phyloP scores from a whole-genome alignment of 2,888 invertebrate genomes.

The Caenorhabditis virilis region DNA sequence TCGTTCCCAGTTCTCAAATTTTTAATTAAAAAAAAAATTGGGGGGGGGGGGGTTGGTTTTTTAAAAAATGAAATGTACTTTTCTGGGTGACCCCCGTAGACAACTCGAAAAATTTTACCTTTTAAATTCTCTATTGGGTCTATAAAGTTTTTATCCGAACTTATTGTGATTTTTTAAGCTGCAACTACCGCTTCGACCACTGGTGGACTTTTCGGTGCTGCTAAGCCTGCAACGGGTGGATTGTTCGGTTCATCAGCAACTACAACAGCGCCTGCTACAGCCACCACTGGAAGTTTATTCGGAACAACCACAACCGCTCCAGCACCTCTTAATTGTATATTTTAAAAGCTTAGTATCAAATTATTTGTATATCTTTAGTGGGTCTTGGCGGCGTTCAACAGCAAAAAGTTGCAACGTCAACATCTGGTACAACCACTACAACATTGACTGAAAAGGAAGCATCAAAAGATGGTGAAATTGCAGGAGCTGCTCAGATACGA shows the following conservation, averaged over 20 bases:
- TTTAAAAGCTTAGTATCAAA: too few species aligned
- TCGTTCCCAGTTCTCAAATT: too few species aligned
- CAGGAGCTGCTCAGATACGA: constrained; percentile 16
- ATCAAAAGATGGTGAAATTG: constrained; percentile 22
- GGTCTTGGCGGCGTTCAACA: constrained; percentile 37
- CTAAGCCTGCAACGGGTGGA: constrained; percentile 17
- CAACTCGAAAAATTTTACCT: too few species aligned
- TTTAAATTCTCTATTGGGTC: too few species aligned
- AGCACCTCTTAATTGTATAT: constrained; percentile 8
- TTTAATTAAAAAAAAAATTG: too few species aligned
- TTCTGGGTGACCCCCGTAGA: too few species aligned
- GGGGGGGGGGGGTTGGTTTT: too few species aligned
- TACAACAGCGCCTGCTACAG: constrained; percentile 1
- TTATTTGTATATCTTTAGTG: too few species aligned
- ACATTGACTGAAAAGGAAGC: constrained; percentile 18
- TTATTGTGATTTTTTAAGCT: too few species aligned
- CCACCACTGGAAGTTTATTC: constrained; percentile 34
- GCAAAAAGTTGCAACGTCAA: constrained; percentile 2
- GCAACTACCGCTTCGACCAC: too few species aligned
- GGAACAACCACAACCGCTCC: constrained; percentile 21
- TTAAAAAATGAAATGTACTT: too few species aligned
- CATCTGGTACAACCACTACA: constrained; percentile 5
- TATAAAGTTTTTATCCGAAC: too few species aligned
- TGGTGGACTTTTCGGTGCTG: constrained; percentile 6
- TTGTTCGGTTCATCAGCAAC: constrained; percentile 22